Evolutionary conservation across 2,113 vertebrate species (phyloP), one percentile per base, ranked within the genome.

Genomic region (Rattus rattus): DNA sequence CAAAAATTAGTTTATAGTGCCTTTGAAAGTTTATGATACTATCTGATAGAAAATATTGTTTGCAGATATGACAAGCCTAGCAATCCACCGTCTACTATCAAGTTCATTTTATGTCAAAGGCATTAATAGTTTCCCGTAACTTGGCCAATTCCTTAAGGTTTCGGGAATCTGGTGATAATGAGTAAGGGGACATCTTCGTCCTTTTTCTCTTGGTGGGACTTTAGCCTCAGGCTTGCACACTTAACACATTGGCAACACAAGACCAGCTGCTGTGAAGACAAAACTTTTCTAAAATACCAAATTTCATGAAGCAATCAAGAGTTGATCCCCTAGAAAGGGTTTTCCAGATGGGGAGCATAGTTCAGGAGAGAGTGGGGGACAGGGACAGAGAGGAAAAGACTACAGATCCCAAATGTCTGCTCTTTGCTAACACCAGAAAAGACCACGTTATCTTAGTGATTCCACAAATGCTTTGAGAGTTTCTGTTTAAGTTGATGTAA

Each of bases 271-370:
- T 30, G 2, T n/a, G 69, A 47, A 91, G 69, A 87, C 36, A 3
- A 95, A 92, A 90, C 1, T 39, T 86, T 77, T 94, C 52, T 77
- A 67, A 93, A 26, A 72, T 80, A 92, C 11, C 47, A 49, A 73
- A 83, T 87, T 65, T 73, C 80, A 73, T 59, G 89, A 97, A 70
- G 11, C 47, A 70, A 30, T 83, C 91, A 54, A 93, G 75, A 92
- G 76, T 19, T 26, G 4, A 76, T 19, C 65, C 28, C 59, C 52
- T 28, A 86, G 76, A 63, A 4, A 88, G 6, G 59, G 19, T 20
- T 72, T 22, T 36, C 61, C 56, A 20, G 30, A 19, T 11, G 65
- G 28, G 22, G 7, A 85, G 80, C 4, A 1, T 3, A 85, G 81
- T 24, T 63, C 12, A 56, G 52, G 20, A 30, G 65, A 54, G 65